These are phyloP conservation scores for Lates japonicus DNA, from an alignment of 2,797 vertebrate species.

Conservation along the genomic window DNA sequence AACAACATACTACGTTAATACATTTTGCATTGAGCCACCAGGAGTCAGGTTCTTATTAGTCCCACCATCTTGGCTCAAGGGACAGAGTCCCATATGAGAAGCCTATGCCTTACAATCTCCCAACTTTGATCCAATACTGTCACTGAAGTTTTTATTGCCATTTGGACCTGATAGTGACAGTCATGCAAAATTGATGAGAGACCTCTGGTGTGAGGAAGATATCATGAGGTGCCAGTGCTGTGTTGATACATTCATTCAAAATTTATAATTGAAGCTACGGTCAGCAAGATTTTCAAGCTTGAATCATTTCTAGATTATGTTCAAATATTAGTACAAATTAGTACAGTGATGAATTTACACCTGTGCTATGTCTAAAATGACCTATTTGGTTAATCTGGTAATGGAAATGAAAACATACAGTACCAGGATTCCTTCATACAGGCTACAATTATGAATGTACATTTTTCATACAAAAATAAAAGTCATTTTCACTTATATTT, in stretches of 20 bases:
- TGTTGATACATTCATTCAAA: constrained; percentile 47
- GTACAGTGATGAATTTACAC: neutral
- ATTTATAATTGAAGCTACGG: constrained; percentile 27
- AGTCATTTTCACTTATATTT: constrained; percentile 10
- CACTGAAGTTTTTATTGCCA: constrained; percentile 62
- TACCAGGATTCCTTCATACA: neutral
- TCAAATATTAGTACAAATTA: neutral
- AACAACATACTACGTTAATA: constrained; percentile 62
- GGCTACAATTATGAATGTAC: constrained; percentile 6
- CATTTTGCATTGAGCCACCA: constrained; percentile 76
- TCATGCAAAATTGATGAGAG: constrained; percentile 70
- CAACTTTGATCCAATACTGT: constrained; percentile 69
- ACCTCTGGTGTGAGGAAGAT: constrained; percentile 46
- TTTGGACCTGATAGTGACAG: constrained; percentile 64
- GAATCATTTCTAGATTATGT: constrained; percentile 25
- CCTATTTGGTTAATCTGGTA: neutral
- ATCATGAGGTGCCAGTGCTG: constrained; percentile 33
- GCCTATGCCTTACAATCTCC: constrained; percentile 53
- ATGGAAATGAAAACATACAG: neutral
- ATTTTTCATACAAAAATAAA: constrained; percentile 30
- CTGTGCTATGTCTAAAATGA: neutral
- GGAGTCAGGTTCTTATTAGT: constrained; percentile 61
- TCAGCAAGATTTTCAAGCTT: constrained; percentile 17
- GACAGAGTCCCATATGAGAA: constrained; percentile 57
- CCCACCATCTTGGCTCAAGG: constrained; percentile 55